Conservation (phyloP, 2,888 invertebrate species). For the Nemotelus pantherinus region DNA sequence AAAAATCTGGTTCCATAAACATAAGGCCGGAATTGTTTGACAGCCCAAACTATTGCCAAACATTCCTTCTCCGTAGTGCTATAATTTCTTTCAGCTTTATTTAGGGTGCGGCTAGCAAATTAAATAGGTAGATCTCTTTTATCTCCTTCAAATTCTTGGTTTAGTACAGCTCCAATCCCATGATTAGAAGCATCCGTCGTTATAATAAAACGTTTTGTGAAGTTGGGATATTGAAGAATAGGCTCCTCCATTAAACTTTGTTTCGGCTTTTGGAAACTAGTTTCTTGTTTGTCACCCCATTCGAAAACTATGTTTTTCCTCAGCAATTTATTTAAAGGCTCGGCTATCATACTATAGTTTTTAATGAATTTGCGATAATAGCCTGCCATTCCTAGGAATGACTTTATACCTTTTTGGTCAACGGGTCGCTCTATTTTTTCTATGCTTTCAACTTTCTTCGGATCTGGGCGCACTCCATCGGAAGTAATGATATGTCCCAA, state of each 20-base stretch:
- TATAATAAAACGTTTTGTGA: constrained; percentile 46
- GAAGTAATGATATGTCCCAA: no score
- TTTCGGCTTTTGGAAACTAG: background rate
- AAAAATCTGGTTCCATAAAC: constrained; percentile 53
- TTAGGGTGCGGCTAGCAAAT: constrained; percentile 54
- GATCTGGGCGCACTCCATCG: background rate
- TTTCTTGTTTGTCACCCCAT: constrained; percentile 6
- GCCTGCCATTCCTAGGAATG: background rate
- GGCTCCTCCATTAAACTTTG: background rate
- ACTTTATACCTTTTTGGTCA: background rate
- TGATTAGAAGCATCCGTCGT: constrained; percentile 51
- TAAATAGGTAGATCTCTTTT: constrained; percentile 53
- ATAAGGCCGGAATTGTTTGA: constrained; percentile 54
- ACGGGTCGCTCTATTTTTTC: constrained; percentile 2
- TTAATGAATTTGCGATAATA: background rate
- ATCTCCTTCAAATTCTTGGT: constrained; percentile 36
- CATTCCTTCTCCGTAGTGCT: constrained; percentile 54
- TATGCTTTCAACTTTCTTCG: constrained; percentile 25
- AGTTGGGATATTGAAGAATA: constrained; percentile 48
- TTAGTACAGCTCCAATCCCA: constrained; percentile 50
- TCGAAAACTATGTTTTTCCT: background rate
- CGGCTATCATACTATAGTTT: constrained; percentile 2
- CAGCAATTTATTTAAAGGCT: constrained; percentile 10
- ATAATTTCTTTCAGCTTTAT: constrained; percentile 52
- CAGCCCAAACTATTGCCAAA: constrained; percentile 52